Evolutionary conservation across 2,113 vertebrate genomes (phyloP).

Genomic region (Lagenorhynchus albirostris): DNA sequence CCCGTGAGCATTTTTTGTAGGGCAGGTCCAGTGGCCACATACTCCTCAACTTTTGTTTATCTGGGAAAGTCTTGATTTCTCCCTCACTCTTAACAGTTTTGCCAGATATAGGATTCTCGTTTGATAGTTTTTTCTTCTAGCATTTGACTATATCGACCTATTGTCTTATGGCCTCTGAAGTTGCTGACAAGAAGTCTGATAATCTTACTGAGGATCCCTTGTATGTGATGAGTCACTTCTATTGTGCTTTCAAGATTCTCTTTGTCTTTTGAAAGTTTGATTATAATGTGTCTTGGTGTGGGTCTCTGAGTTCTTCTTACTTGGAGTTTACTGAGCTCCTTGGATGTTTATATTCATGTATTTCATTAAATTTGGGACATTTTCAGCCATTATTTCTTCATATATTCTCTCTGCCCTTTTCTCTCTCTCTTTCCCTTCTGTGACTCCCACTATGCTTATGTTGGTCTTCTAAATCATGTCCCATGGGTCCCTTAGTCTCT

Average conservation of each 20-base stretch:
- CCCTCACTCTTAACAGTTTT: neutral
- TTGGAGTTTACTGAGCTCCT: neutral
- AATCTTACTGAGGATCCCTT: neutral
- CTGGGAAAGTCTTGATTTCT: neutral
- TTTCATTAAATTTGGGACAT: neutral
- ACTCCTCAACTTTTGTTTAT: neutral
- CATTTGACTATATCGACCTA: neutral
- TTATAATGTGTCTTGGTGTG: neutral
- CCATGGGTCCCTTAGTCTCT: neutral
- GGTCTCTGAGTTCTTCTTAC: neutral
- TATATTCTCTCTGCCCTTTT: neutral
- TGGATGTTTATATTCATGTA: neutral
- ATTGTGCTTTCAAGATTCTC: neutral
- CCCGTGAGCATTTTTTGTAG: neutral
- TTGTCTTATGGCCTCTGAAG: neutral
- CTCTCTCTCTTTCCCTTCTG: neutral
- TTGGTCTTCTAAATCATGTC: neutral
- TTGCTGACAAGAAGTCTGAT: neutral
- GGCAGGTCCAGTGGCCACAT: neutral
- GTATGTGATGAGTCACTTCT: neutral
- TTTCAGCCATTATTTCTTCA: neutral
- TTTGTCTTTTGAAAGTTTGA: neutral
- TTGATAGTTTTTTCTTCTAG: neutral
- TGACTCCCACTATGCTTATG: neutral
- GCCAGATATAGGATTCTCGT: neutral